phyloP scores from a whole-genome alignment of 2,113 vertebrate species.

The Odocoileus hemionus region DNA sequence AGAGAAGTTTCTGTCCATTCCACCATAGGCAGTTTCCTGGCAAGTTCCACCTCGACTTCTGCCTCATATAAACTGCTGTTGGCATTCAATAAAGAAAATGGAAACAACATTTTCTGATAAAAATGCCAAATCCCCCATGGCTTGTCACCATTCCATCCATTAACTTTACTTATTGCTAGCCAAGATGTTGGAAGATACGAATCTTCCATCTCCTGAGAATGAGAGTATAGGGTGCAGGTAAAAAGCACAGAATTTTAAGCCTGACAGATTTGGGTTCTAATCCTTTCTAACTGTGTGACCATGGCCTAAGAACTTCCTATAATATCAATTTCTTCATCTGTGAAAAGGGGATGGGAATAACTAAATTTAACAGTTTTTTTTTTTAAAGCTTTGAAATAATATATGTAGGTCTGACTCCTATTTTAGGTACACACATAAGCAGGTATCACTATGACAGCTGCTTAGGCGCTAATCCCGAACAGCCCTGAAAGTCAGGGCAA shows the following conservation, averaged over 20 bases:
- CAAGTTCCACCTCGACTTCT: background rate
- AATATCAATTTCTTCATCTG: background rate
- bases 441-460: background rate
- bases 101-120: conserved; percentile 25
- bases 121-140: background rate
- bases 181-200: background rate
- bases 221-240: background rate
- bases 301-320: background rate
- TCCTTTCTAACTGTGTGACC: background rate
- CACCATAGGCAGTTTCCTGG: conserved; percentile 7
- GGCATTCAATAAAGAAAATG: conserved; percentile 39
- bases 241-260: background rate
- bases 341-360: background rate
- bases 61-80: background rate
- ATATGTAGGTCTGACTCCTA: background rate
- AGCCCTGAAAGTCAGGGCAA: background rate
- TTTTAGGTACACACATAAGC: background rate
- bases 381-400: background rate
- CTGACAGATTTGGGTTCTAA: background rate
- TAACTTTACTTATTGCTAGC: background rate
- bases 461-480: background rate
- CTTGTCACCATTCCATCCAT: conserved; percentile 23
- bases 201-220: background rate
- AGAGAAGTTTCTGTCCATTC: conserved; percentile 31
- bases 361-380: background rate